Evolutionary conservation across 1,140 invertebrate genomes (phyloP).

Genomic region (Magallana ariakensis): DNA sequence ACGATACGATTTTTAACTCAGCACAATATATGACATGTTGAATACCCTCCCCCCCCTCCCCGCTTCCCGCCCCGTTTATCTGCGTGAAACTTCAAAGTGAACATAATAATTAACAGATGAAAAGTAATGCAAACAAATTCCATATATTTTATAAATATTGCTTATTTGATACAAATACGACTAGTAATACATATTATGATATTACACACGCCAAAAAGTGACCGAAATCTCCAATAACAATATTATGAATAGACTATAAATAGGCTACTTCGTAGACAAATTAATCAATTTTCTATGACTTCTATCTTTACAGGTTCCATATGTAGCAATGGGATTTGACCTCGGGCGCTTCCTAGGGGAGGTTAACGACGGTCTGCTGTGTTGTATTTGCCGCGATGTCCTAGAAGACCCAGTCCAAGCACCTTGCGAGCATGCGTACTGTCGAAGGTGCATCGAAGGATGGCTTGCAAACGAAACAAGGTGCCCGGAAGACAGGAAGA

Average conservation of each 20-base stretch:
- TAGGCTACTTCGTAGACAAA: neutral
- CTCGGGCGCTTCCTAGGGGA: conserved; percentile 68
- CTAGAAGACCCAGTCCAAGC: conserved; percentile 74
- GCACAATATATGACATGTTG: too few relatives aligned
- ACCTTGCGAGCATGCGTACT: conserved; percentile 75
- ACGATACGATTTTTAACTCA: too few relatives aligned
- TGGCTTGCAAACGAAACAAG: conserved; percentile 71
- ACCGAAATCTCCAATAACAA: neutral
- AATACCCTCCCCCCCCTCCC: too few relatives aligned
- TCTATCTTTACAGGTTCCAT: neutral
- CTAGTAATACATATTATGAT: neutral
- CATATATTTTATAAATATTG: neutral
- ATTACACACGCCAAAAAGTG: neutral
- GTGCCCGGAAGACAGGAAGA: conserved; percentile 73
- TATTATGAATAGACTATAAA: too few relatives aligned
- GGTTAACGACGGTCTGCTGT: conserved; percentile 74
- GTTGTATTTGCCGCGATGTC: conserved; percentile 75
- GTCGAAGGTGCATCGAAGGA: conserved; percentile 67
- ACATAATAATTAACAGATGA: too few relatives aligned
- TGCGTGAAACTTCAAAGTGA: too few relatives aligned
- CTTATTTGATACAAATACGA: neutral
- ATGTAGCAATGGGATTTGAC: conserved; percentile 71
- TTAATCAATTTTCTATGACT: neutral
- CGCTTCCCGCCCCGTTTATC: too few relatives aligned
- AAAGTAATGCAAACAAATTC: neutral